phyloP scores from a whole-genome alignment of 2,113 vertebrate species.

The Proteles cristata region DNA sequence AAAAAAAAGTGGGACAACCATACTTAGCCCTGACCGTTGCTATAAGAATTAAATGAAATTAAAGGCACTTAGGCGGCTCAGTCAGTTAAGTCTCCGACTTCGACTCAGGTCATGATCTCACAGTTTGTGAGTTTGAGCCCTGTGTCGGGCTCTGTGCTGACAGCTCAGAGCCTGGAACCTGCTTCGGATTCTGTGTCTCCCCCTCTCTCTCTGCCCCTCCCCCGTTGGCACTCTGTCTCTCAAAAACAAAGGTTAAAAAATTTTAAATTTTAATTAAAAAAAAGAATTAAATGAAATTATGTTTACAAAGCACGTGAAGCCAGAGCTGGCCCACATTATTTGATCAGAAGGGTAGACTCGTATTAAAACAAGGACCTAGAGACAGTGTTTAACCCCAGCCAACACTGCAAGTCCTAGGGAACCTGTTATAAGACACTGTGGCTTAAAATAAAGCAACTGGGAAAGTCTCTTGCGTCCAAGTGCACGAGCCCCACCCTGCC shows the following conservation, averaged over 20 bases:
- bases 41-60: constrained; percentile 10
- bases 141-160: too few species aligned
- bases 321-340: neutral
- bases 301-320: neutral
- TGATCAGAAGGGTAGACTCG: neutral
- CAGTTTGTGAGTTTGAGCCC: too few species aligned
- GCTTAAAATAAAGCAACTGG: constrained; percentile 60
- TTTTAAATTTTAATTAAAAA: too few species aligned
- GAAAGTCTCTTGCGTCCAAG: neutral
- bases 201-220: too few species aligned
- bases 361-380: neutral
- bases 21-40: neutral
- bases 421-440: neutral
- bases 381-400: neutral
- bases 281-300: constrained; percentile 1
- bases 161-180: too few species aligned
- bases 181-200: too few species aligned
- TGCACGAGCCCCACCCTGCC: neutral
- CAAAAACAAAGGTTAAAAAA: too few species aligned
- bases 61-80: too few species aligned
- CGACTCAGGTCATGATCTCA: too few species aligned
- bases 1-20: neutral
- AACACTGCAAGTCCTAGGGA: neutral
- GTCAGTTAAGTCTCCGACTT: too few species aligned
- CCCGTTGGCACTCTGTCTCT: too few species aligned